phyloP scores from a whole-genome alignment of 2,797 vertebrate genomes.

The Amazonetta brasiliensis region DNA sequence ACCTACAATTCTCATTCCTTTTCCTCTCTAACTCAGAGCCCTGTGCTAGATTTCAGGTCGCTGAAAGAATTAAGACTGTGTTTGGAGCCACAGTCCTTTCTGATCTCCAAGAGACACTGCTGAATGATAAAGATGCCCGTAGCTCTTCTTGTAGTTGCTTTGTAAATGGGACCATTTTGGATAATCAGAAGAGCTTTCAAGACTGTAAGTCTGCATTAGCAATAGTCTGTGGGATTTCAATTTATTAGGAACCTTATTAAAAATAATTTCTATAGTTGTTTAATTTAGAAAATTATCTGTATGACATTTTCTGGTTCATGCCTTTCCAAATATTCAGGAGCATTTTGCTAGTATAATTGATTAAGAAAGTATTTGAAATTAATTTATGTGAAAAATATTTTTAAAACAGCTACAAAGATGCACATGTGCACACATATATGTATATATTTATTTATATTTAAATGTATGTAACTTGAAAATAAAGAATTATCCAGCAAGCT shows the following conservation, averaged over 20 bases:
- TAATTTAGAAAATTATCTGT: neutral
- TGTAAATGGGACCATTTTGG: neutral
- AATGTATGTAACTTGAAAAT: neutral
- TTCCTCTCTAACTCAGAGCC: neutral
- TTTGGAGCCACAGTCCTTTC: neutral
- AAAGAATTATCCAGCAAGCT: neutral
- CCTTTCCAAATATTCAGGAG: neutral
- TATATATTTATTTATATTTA: neutral
- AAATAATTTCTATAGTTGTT: neutral
- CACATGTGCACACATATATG: too few species aligned
- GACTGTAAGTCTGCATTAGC: neutral
- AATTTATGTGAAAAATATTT: neutral
- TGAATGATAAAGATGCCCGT: neutral
- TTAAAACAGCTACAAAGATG: neutral
- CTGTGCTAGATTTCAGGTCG: neutral
- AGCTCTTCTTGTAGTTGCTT: neutral
- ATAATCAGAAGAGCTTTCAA: neutral
- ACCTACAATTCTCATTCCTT: neutral
- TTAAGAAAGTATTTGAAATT: neutral
- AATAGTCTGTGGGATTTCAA: neutral
- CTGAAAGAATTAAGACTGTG: neutral
- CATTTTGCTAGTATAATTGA: neutral
- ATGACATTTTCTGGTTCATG: neutral
- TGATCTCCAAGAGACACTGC: neutral
- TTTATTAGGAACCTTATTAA: neutral